phyloP scores from a whole-genome alignment of 2,113 vertebrate genomes.

The Apteryx owenii region DNA sequence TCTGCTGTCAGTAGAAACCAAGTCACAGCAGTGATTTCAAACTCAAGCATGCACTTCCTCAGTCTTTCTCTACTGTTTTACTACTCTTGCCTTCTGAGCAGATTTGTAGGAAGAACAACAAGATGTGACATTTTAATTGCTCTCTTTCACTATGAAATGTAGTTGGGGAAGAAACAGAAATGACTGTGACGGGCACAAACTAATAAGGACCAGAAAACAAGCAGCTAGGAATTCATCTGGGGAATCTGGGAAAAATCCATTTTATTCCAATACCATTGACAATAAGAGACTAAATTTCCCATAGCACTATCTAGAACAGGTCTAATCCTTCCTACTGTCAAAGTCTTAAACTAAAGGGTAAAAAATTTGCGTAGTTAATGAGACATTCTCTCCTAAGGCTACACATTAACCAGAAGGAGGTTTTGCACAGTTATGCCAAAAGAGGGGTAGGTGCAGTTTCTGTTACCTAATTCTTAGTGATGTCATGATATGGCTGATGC shows the following conservation, averaged over 20 bases:
- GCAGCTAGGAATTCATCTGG: not conserved
- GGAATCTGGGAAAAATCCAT: not conserved
- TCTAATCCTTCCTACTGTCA: not conserved
- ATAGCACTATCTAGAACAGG: not conserved
- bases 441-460: not conserved
- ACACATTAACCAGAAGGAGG: not conserved
- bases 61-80: not conserved
- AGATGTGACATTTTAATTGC: not conserved
- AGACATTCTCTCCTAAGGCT: not conserved
- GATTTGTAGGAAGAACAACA: not conserved
- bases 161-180: not conserved
- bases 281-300: not conserved
- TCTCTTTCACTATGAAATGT: not conserved
- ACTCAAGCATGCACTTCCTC: accelerated
- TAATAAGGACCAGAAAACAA: not conserved
- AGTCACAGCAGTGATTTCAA: not conserved
- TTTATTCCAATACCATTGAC: not conserved
- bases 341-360: not conserved
- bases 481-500: not conserved
- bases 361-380: not conserved
- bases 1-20: not conserved
- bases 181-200: not conserved
- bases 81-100: not conserved
- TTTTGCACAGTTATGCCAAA: not conserved
- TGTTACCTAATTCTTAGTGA: not conserved